Evolutionary conservation across 2,888 invertebrate genomes (phyloP), one percentile per base, ranked within the genome.

Genomic region (Glaucopsyche alexis): DNA sequence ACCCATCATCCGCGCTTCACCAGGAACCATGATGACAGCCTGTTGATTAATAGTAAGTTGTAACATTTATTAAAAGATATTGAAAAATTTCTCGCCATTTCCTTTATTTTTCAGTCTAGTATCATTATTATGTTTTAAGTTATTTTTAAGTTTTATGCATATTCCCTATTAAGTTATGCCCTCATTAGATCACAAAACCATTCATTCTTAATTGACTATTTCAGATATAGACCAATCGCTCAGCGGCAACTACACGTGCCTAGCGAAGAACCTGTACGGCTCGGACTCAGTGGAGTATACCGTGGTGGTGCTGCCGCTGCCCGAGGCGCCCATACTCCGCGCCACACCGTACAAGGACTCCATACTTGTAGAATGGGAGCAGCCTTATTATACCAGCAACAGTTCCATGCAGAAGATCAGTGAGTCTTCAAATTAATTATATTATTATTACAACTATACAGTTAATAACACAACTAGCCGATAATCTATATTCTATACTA

Each of bases 181-280:
- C 29, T 29, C 29, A 29, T 29, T 4, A 29, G 29, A 29, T 29
- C 29, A 29, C 4, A 29, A 29, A 29, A 29, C 29, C 29, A 29
- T 29, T 29, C 4, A 29, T 29, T 0, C 29, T 4, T 29, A 29
- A 47, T 13, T 47, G 13, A 29, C 0, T 9, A n/a, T 81, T 83
- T 7, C 86, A 92, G 92, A 92, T 73, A 92, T 92, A 77, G 92
- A 92, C 76, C 91, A 90, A 77, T 91, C 96, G 7, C 89, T 96
- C 38, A 95, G 96, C 76, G 96, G 96, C 55, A 97, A 97, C 93
- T 97, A 96, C 88, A 95, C 96, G 0, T 97, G 97, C 82, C 93
- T 95, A 13, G 96, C 96, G 9, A 96, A 96, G 84, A 98, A 98
- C 87, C 93, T 96, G 16, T 96, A 96, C 83, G 98, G 98, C 0